phyloP scores from a whole-genome alignment of 1,140 invertebrate genomes.

The Pseudachorutes palmiensis region DNA sequence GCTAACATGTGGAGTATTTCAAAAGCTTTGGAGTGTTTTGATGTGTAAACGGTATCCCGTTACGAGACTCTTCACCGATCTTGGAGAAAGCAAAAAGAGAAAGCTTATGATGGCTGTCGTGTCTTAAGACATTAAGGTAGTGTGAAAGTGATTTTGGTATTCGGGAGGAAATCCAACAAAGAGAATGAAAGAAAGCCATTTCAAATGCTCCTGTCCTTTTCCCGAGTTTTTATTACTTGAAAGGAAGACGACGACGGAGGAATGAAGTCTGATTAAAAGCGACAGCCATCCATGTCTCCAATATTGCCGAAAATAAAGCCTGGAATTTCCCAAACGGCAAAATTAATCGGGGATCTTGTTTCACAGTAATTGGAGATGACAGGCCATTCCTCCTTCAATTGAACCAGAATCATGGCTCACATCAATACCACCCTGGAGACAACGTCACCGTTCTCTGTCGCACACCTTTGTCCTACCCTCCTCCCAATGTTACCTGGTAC shows the following conservation, averaged over 20 bases:
- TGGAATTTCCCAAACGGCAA: not conserved
- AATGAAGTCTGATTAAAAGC: not conserved
- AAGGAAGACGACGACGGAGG: too few species aligned
- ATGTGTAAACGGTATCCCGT: too few species aligned
- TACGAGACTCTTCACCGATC: too few species aligned
- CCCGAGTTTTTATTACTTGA: not conserved
- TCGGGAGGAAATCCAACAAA: too few species aligned
- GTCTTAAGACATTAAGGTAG: too few species aligned
- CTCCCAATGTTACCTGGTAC: slow-evolving; percentile 32
- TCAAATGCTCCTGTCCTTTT: not conserved
- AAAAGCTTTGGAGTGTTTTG: too few species aligned
- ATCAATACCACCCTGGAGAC: slow-evolving; percentile 37
- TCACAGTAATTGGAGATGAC: slow-evolving; percentile 34
- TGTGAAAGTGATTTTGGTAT: too few species aligned
- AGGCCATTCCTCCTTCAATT: slow-evolving; percentile 29
- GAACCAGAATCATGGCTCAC: slow-evolving; percentile 3
- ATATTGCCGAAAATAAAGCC: not conserved
- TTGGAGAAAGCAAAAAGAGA: too few species aligned
- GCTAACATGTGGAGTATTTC: too few species aligned
- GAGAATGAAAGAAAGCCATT: too few species aligned
- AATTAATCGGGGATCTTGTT: not conserved
- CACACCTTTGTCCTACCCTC: slow-evolving; percentile 25
- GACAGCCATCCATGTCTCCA: too few species aligned
- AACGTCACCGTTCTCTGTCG: slow-evolving; percentile 26
- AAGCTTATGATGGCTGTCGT: too few species aligned